Conservation (phyloP, 2,888 invertebrate genomes). For the Sipha maydis region DNA sequence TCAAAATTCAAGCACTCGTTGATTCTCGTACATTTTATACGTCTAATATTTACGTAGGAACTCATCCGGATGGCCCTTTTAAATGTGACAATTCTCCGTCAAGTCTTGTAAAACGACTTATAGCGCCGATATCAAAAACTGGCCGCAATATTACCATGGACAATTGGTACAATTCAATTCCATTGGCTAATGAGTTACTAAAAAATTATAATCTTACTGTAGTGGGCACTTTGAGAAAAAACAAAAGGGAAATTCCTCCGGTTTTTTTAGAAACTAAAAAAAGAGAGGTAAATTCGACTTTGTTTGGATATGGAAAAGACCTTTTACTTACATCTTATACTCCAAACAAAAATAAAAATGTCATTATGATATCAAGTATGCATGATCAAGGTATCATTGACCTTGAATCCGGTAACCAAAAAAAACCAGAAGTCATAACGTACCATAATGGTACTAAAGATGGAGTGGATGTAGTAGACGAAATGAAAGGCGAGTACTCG, state of each 20-base stretch:
- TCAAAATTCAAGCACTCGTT: no score
- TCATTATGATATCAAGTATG: conserved; percentile 43
- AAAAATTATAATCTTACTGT: conserved; percentile 7
- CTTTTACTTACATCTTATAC: conserved; percentile 21
- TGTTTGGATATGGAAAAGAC: conserved; percentile 42
- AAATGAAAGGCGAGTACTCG: conserved; percentile 28
- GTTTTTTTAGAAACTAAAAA: conserved; percentile 38
- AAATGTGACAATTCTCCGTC: no score
- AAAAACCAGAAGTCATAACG: conserved; percentile 27
- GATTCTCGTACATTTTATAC: no score
- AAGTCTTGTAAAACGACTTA: no score
- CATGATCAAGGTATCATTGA: conserved; percentile 37
- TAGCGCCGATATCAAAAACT: no score
- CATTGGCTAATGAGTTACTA: no score
- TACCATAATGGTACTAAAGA: conserved; percentile 33
- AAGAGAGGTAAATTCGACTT: conserved; percentile 32
- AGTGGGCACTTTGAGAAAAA: conserved; percentile 38
- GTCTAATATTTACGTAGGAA: no score
- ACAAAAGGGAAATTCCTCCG: conserved; percentile 44
- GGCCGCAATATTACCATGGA: no score
- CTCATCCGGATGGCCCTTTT: no score
- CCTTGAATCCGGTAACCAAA: conserved; percentile 10
- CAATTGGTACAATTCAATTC: no score
- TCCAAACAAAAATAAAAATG: conserved; percentile 35
- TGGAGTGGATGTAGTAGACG: conserved; percentile 26